Base-by-base conservation (phyloP, 2,888 invertebrate genomes). In the Andrena bucephala region DNA sequence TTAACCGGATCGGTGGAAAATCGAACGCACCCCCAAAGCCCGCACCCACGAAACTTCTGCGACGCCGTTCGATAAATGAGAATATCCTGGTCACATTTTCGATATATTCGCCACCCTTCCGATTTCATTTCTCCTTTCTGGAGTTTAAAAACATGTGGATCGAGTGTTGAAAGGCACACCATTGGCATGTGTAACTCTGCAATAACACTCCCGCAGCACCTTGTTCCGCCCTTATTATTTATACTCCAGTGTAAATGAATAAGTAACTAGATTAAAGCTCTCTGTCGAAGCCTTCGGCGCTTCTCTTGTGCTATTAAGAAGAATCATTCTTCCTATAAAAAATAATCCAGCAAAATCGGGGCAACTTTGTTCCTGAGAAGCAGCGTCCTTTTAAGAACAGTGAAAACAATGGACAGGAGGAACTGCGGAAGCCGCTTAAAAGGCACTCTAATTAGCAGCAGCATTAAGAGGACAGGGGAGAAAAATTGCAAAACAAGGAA, bases 341-440 rank as follows among this genome's bases (percentile, higher is more conserved):
- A 36, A 54, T 36, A 60, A 50, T 29, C 65, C 29, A 33, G 50
- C 24, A 20, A 65, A 66, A 77, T 50, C 50, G 65, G 24, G 13
- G 65, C 65, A 52, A 80, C 66, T 80, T 57, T 31, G 79, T 36
- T 70, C 62, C 36, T 6, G 16, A 24, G 50, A 57, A 79, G 50
- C 63, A 59, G 20, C 69, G 10, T 62, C 54, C 62, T 80, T 42
- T 67, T 63, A 78, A 80, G 62, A 71, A 71, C 48, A 42, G 60
- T n/a, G 54, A 62, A 78, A 80, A 78, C 71, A 79, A 70, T 77
- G 70, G 66, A 70, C 78, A 60, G 20, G 59, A 27, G 77, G 62
- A 63, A 33, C 52, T 66, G 29, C 16, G 62, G 62, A 80, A 79
- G 80, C 79, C 36, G 79, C 80, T 80, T 78, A 78, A 78, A 71